Evolutionary conservation across 2,113 vertebrate species (phyloP), one percentile per base, ranked within the genome.

Genomic region (Oryzias curvinotus): DNA sequence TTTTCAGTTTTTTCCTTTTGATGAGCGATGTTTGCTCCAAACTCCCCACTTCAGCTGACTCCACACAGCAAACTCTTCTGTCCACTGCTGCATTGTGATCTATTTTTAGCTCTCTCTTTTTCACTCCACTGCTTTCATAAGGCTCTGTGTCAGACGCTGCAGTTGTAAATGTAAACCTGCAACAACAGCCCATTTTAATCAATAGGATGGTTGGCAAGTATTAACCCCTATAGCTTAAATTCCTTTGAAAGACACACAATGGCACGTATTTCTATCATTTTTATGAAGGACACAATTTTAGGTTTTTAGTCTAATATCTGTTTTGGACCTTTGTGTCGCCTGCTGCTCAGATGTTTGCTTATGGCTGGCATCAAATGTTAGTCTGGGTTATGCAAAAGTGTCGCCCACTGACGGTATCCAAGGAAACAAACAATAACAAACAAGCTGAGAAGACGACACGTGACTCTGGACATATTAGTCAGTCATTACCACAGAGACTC

Each of bases 361-460:
- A 68, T 72, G 81, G 71, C 57, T 46, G 64, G 71, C 71, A 75
- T 56, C 75, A 76, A 74, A 79, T 73, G 77, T 67, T 72, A 62
- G 83, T 83, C 75, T 82, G 78, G 71, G 80, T 87, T 75, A 85
- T 30, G 66, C 61, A 68, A 75, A 71, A 57, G 66, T 70, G 77
- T 78, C 78, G 81, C 57, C 71, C 65, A 62, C 65, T 62, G 77
- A 66, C 55, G 3, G 83, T 89, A 77, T 72, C 86, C 80, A 82
- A 53, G 85, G 86, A 72, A 88, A 85, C 88, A 77, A 74, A 79
- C 69, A 61, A 69, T 62, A 84, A 81, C 80, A 89, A 88, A 87
- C 85, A 81, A 66, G 64, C 42, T 26, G 25, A 72, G 63, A 64
- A 74, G 82, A 64, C 52, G 23, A 76, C 68, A 78, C 28, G 15